Evolutionary conservation across 2,888 invertebrate species (phyloP), one percentile per base, ranked within the genome.

Genomic region (Netelia melanura): DNA sequence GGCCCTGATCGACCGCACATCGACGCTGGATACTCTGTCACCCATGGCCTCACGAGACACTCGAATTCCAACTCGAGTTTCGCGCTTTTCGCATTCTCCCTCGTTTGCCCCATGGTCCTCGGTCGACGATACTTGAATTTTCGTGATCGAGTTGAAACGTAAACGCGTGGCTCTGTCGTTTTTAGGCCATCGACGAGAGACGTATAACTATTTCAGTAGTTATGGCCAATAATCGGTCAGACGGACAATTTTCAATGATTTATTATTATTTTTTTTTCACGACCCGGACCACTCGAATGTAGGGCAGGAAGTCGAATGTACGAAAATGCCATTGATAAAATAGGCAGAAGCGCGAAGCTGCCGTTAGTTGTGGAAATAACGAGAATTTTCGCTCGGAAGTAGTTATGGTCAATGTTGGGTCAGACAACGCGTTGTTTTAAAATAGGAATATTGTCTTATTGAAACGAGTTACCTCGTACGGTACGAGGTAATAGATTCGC

Each of bases 1-100:
- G n/a, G 38, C 11, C n/a, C 64, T 64, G 64, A 79, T 79, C 74
- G 74, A 81, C 67, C 80, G 56, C 80, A 67, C 68, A 64, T 44
- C 64, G 75, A 68, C 54, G 43, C 38, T 23, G 61, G 61, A 56
- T 70, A 72, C 78, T 76, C 71, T 84, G 72, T 85, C 78, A 23
- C 56, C 54, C 67, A 17, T 61, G 61, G 76, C 61, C 67, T 81
- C 78, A 30, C 48, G 64, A 84, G 74, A 79, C 71, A 70, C 79
- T 82, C 82, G 72, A 70, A 79, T 72, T 74, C 70, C 70, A 23
- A 71, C 77, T 38, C 71, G 48, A 38, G 67, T 83, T 78, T 78
- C 61, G 17, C 17, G 25, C 44, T 81, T 62, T 79, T 77, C 52
- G 14, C n/a, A n/a, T 54, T 6, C 43, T 68, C 30, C 61, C 58